phyloP scores from a whole-genome alignment of 2,888 invertebrate species.

The Orchesellides sinensis region DNA sequence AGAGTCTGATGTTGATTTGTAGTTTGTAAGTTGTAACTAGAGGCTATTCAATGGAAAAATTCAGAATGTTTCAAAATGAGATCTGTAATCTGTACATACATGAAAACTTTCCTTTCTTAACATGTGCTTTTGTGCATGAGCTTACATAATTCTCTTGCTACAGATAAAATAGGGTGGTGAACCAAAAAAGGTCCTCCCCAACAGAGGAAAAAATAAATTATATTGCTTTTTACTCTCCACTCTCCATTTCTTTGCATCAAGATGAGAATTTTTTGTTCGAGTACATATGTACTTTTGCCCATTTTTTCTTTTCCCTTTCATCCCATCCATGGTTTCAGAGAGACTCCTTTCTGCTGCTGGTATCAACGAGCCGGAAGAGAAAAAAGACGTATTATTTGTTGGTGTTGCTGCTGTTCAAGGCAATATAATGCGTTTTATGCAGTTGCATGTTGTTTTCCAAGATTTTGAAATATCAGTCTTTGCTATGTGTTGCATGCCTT shows the following conservation, averaged over 20 bases:
- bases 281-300: background rate
- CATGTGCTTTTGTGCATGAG: no score
- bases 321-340: background rate
- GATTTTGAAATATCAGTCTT: background rate
- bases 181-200: background rate
- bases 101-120: background rate
- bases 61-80: no score
- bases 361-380: background rate
- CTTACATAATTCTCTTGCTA: background rate
- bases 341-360: background rate
- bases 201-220: background rate
- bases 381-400: no score
- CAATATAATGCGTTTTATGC: background rate
- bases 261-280: background rate
- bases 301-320: background rate
- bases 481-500: background rate
- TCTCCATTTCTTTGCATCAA: slow-evolving; percentile 5
- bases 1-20: no score
- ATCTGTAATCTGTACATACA: background rate
- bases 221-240: slow-evolving; percentile 8
- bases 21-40: background rate
- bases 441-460: background rate
- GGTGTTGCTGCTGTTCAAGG: background rate
- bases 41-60: background rate
- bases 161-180: slow-evolving; percentile 1